Conservation (phyloP, 2,888 invertebrate species). For the Drosophila neonasuta region DNA sequence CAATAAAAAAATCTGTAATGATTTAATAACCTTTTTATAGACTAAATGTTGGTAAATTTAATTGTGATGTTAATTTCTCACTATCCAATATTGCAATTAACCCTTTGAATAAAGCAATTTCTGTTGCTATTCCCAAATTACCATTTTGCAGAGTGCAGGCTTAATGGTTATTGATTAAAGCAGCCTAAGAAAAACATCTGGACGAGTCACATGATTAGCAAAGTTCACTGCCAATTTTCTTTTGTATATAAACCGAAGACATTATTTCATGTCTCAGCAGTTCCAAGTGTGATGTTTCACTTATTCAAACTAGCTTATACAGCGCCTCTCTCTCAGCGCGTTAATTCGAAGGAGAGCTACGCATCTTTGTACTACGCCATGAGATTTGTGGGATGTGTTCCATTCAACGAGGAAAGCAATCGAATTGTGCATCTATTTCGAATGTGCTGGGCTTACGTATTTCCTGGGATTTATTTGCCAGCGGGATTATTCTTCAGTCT, state of each 20-base stretch:
- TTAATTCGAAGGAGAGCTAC: slow-evolving; percentile 40
- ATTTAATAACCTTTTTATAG: no score
- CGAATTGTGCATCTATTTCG: neutral
- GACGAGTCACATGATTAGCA: neutral
- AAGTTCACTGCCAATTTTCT: neutral
- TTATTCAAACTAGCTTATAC: slow-evolving; percentile 34
- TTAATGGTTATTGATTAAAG: neutral
- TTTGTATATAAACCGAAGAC: neutral
- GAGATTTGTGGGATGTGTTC: slow-evolving; percentile 43
- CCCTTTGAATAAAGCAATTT: neutral
- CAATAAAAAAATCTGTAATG: no score
- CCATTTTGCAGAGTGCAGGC: neutral
- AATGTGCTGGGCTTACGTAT: neutral
- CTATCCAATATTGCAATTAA: neutral
- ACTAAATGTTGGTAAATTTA: no score
- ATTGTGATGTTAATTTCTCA: no score
- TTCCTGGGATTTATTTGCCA: neutral
- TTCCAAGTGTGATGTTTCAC: neutral
- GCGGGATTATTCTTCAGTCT: neutral
- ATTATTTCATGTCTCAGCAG: neutral
- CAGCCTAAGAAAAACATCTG: neutral
- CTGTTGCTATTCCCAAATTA: neutral
- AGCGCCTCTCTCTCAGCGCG: slow-evolving; percentile 22
- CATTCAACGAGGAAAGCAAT: slow-evolving; percentile 20
- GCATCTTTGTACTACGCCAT: slow-evolving; percentile 34